Conservation (phyloP, 1,140 invertebrate genomes). For the Leptinotarsa defecta region DNA sequence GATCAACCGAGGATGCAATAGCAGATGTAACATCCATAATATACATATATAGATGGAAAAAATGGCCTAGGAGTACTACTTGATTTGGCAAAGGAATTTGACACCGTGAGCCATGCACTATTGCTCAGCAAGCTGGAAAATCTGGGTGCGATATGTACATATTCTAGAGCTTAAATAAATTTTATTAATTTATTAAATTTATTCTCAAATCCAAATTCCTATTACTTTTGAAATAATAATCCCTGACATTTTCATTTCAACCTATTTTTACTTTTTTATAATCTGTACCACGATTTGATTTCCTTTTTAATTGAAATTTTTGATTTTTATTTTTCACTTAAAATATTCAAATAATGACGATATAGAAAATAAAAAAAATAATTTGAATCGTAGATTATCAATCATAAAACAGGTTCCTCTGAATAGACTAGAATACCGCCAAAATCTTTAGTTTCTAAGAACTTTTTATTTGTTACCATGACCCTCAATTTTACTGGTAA, state of each 20-base stretch:
- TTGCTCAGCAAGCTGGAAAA: too few relatives aligned
- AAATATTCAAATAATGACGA: slow-evolving; percentile 62
- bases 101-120: too few relatives aligned
- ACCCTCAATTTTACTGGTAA: too few relatives aligned
- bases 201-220: slow-evolving; percentile 61
- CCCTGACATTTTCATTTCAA: slow-evolving; percentile 59
- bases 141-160: slow-evolving; percentile 63
- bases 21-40: too few relatives aligned
- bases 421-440: slow-evolving; percentile 63
- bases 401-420: slow-evolving; percentile 65
- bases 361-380: slow-evolving; percentile 62
- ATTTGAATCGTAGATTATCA: slow-evolving; percentile 62
- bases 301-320: slow-evolving; percentile 57
- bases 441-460: slow-evolving; percentile 63
- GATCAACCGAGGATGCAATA: too few relatives aligned
- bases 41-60: too few relatives aligned
- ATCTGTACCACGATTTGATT: slow-evolving; percentile 65
- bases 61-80: too few relatives aligned
- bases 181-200: slow-evolving; percentile 54
- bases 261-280: slow-evolving; percentile 59
- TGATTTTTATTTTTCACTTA: slow-evolving; percentile 59
- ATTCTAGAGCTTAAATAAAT: slow-evolving; percentile 58
- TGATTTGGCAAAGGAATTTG: too few relatives aligned
- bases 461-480: slow-evolving; percentile 37
- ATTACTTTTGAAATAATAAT: slow-evolving; percentile 53